These are phyloP conservation scores for Rhogogaster chlorosoma DNA, from an alignment of 2,888 invertebrate genomes.

Conservation along the genomic window DNA sequence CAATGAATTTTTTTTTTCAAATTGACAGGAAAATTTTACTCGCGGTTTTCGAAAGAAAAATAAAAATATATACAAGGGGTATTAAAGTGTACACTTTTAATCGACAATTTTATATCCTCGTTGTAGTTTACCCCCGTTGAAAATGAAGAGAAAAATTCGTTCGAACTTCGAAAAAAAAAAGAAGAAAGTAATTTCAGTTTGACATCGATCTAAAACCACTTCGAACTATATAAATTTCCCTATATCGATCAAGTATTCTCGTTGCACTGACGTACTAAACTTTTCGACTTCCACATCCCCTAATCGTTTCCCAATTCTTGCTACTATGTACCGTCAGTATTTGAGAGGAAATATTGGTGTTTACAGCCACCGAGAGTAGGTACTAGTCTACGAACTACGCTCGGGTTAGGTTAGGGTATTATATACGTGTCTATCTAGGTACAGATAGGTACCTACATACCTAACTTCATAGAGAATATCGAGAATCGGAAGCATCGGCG, in stretches of 20 bases:
- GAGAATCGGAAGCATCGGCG: slow-evolving; percentile 37
- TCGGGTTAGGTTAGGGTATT: background rate
- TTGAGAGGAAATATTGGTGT: slow-evolving; percentile 10
- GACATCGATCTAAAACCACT: no score
- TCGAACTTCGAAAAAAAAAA: no score
- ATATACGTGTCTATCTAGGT: background rate
- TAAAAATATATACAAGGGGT: no score
- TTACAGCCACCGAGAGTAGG: slow-evolving; percentile 16
- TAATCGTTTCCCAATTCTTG: background rate
- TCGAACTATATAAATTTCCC: background rate
- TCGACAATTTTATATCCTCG: background rate
- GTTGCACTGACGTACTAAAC: background rate
- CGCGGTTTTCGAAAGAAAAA: no score
- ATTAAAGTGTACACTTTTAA: no score
- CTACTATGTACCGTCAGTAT: background rate
- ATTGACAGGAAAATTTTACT: no score
- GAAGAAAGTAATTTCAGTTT: no score
- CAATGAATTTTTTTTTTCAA: no score
- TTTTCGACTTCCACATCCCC: background rate
- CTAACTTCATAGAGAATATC: background rate
- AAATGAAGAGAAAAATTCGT: no score
- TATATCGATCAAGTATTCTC: background rate
- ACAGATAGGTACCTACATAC: background rate
- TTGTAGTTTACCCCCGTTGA: no score
- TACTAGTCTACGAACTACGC: background rate